Base-by-base conservation (phyloP, 2,797 vertebrate genomes). In the Clarias platycephalus region DNA sequence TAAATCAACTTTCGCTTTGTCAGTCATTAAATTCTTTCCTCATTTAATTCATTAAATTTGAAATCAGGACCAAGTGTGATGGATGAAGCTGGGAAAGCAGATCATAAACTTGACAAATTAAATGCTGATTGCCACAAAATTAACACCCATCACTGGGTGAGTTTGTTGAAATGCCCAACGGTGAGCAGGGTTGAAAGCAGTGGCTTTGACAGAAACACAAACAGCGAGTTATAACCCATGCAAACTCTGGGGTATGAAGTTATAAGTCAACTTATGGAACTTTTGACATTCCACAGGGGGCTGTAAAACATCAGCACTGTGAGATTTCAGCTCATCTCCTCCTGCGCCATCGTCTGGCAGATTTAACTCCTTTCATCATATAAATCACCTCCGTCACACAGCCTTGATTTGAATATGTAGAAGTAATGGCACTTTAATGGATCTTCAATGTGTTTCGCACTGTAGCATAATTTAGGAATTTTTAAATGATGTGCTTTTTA, bases 351-450 rank as follows among this genome's bases (percentile, higher is more conserved):
- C 57, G 7, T 74, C 85, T 86, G 89, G 87, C 87, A 90, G 89
- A 90, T 90, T 90, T 88, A 90, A 72, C 89, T 79, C 68, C 28
- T 72, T 68, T 86, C 67, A 88, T 85, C 86, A 66, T 66, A 70
- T 88, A 89, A 89, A 88, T 89, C 89, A 87, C 58, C 76, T 62
- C 60, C 87, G 83, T 86, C 58, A 62, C 85, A 72, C 64, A 67
- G 75, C 86, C 75, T 81, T 87, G 76, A 88, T 89, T 85, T 89
- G 84, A 87, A 89, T 88, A 88, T 89, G 83, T 85, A 84, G 83
- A 88, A 88, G 84, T 79, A 81, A 81, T 81, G 82, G 76, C 70
- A 53, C 58, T 37, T 64, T 87, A 88, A 89, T 89, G 84, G 84
- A 86, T 87, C 85, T 72, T 82, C 87, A 89, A 84, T 84, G 81